These are phyloP conservation scores for Cololabis saira DNA, from an alignment of 2,113 vertebrate genomes.

Conservation along the genomic window DNA sequence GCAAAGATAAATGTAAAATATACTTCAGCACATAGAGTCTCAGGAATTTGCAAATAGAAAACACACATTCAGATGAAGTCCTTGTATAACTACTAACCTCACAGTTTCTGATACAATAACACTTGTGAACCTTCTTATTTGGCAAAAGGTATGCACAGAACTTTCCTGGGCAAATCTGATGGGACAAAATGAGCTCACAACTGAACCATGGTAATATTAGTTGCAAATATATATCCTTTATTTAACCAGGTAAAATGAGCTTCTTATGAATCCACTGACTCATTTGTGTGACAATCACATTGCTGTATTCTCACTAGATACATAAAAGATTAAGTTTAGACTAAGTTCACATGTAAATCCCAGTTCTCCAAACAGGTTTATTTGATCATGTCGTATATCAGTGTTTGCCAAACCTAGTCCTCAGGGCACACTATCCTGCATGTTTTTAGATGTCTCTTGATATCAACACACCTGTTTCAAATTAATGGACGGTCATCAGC, in stretches of 20 bases:
- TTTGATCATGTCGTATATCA: too few relatives aligned
- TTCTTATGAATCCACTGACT: neutral
- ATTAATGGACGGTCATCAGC: too few relatives aligned
- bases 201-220: conserved; percentile 1
- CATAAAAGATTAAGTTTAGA: too few relatives aligned
- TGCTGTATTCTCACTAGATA: neutral
- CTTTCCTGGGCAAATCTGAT: conserved; percentile 1
- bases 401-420: too few relatives aligned
- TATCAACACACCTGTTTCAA: too few relatives aligned
- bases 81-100: conserved; percentile 52
- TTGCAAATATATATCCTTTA: too few relatives aligned
- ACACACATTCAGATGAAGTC: conserved; percentile 16
- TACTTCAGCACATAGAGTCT: conserved; percentile 2
- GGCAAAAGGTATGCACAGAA: conserved; percentile 9
- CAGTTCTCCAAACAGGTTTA: too few relatives aligned
- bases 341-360: too few relatives aligned
- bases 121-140: conserved; percentile 5
- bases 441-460: too few relatives aligned
- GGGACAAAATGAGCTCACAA: conserved; percentile 14
- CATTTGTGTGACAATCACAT: conserved; percentile 12
- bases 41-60: conserved; percentile 1
- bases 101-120: conserved; percentile 34
- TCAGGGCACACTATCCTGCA: too few relatives aligned
- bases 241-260: too few relatives aligned
- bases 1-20: neutral